Conservation (phyloP, 2,797 vertebrate species). For the Lepidocolaptes lacrymiger region DNA sequence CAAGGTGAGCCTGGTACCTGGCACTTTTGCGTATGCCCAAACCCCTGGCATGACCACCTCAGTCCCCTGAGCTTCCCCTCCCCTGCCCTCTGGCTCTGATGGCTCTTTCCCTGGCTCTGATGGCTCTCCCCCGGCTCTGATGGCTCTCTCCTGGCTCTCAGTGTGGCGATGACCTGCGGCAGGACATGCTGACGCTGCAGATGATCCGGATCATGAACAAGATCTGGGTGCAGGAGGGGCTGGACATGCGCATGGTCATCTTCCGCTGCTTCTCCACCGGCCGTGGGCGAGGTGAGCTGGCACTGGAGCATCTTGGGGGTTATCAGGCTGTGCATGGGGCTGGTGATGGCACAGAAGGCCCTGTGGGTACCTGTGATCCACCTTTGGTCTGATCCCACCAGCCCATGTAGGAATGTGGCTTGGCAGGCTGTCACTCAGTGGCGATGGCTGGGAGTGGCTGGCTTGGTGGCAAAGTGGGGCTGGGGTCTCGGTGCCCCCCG, state of each 20-base stretch:
- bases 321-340: rapidly evolving
- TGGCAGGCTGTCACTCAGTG: neutral
- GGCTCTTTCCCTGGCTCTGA: neutral
- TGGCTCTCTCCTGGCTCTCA: slow-evolving; percentile 35
- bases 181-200: slow-evolving; percentile 97
- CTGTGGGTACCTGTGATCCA: neutral
- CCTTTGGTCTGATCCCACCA: neutral
- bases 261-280: slow-evolving; percentile 96
- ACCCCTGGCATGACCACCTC: rapidly evolving
- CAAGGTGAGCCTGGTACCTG: slow-evolving; percentile 79
- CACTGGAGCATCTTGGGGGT: rapidly evolving
- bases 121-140: neutral
- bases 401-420: rapidly evolving
- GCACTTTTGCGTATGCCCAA: rapidly evolving
- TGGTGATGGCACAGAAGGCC: neutral
- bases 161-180: slow-evolving; percentile 94
- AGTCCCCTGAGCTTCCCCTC: rapidly evolving
- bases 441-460: neutral
- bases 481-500: rapidly evolving
- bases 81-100: rapidly evolving
- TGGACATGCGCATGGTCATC: slow-evolving; percentile 98
- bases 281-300: slow-evolving; percentile 84
- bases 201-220: slow-evolving; percentile 98
- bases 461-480: neutral
- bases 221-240: slow-evolving; percentile 96